phyloP scores from a whole-genome alignment of 2,888 invertebrate genomes.

The Druceiella hillmani region DNA sequence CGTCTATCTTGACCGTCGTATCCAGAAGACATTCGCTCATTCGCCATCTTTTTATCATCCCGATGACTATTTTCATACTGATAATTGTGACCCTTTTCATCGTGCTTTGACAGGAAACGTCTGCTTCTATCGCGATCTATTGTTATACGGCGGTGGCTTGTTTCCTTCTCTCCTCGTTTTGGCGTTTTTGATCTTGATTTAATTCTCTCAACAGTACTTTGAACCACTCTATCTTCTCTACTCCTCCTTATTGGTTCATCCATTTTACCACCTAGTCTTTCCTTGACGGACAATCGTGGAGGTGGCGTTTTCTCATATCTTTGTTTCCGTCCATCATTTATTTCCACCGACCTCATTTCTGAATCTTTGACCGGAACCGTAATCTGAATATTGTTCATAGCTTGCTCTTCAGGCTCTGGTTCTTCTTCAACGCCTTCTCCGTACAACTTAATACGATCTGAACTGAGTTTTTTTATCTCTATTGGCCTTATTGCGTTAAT shows the following conservation, averaged over 20 bases:
- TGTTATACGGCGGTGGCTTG: conserved; percentile 47
- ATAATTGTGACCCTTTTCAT: too few species aligned
- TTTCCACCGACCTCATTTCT: conserved; percentile 44
- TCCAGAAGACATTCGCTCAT: conserved; percentile 20
- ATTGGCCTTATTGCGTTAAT: conserved; percentile 74
- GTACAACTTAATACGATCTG: conserved; percentile 63
- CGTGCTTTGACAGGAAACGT: too few species aligned
- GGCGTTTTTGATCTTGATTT: conserved; percentile 51
- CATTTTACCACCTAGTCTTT: conserved; percentile 72
- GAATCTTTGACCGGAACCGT: conserved; percentile 47
- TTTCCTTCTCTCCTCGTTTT: conserved; percentile 42
- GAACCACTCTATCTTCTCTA: conserved; percentile 50
- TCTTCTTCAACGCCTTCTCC: conserved; percentile 39
- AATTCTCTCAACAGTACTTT: conserved; percentile 50
- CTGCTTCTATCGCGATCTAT: conserved; percentile 36
- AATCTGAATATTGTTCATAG: conserved; percentile 49
- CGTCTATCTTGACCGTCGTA: not conserved
- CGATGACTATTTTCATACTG: conserved; percentile 27
- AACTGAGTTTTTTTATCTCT: conserved; percentile 69
- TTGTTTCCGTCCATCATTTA: conserved; percentile 40
- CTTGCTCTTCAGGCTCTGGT: conserved; percentile 31
- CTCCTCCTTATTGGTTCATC: conserved; percentile 53
- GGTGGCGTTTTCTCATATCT: conserved; percentile 51
- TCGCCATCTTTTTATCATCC: conserved; percentile 24
- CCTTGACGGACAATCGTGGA: conserved; percentile 68